Evolutionary conservation across 2,797 vertebrate genomes (phyloP), one percentile per base, ranked within the genome.

Genomic region (Parambassis ranga): DNA sequence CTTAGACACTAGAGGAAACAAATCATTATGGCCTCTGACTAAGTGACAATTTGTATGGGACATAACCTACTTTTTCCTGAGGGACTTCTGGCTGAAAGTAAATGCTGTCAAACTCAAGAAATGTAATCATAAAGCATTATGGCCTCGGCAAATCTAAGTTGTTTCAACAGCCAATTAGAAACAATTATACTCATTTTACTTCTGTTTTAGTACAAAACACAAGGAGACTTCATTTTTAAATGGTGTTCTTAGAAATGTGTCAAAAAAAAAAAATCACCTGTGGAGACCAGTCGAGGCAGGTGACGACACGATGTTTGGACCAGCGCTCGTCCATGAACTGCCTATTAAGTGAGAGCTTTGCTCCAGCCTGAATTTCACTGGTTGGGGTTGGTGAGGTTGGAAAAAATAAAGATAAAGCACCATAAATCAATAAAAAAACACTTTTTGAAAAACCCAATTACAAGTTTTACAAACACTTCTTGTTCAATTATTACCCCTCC

Each of bases 281-380:
- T 68, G 90, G 94, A 30, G 97, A 99, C 98, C 97, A 99, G 85
- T 99, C 98, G 87, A 99, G 91, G 74, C 97, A 98, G 84, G 96
- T 98, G 89, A 99, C 96, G 46, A 98, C 96, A 32, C 98, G 95
- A 88, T 98, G 96, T 81, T 98, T 99, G 78, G 97, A 98, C 98
- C 98, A 99, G 81, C 93, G 96, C 64, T 98, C 96, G 65, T 99
- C 96, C 87, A 93, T 92, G 83, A 99, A 99, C 83, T 96, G 94
- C 74, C 98, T 94, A 60, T 96, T 98, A 71, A 98, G 91, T 42
- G 93, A 98, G 55, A 99, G 91, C 81, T 98, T 99, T 46, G 96
- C 92, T 71, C 96, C 97, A 1, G 95, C 98, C 92, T 98, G 97
- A 88, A 97, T 96, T 89, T 99, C 98, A 75, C 98, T 99, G 67